Base-by-base conservation (phyloP, 2,113 vertebrate genomes). In the Vimba vimba region DNA sequence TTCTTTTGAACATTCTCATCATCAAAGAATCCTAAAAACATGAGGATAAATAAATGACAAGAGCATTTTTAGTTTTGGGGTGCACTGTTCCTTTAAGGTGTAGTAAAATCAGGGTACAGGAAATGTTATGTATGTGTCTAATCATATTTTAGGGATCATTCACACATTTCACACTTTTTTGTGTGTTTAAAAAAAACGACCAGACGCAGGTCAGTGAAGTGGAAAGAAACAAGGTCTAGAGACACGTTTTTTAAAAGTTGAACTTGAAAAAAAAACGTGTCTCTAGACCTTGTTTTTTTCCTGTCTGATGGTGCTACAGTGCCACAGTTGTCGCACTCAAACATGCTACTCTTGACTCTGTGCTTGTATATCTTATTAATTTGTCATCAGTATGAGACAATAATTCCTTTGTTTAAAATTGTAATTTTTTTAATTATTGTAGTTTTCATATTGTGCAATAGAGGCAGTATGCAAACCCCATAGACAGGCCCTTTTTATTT, bases 361-460 rank as follows among this genome's bases (percentile, higher is more conserved):
- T 79, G 77, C 33, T 43, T 79, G 12, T 43, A 25, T 39, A 60
- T 43, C 33, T 17, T 21, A 60, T 17, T 79, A 3, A 62, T 23
- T n/a, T 71, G 36, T 71, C 17, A 69, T 60, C 11, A 6, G 19
- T 36, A 59, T 39, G 17, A 36, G 52, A 79, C 10, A 60, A 39
- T 59, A 27, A 47, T 45, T 13, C 59, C 4, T 66, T 81, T 1
- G 0, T 80, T 62, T 79, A 79, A 27, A 27, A 59, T 15, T 12
- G 10, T 23, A n/a, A 3, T 52, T 52, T 17, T 52, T 52, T 0
- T 52, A 6, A 57, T 78, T 33, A 33, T 57, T 80, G 12, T 39
- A 47, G 15, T 81, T 81, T 23, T 66, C 39, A 33, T 39, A 11
- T 47, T 50, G 79, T 81, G 79, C 60, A 81, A 66, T 77, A 55